Base-by-base conservation (phyloP, 2,113 vertebrate genomes). In the Atractosteus spatula region DNA sequence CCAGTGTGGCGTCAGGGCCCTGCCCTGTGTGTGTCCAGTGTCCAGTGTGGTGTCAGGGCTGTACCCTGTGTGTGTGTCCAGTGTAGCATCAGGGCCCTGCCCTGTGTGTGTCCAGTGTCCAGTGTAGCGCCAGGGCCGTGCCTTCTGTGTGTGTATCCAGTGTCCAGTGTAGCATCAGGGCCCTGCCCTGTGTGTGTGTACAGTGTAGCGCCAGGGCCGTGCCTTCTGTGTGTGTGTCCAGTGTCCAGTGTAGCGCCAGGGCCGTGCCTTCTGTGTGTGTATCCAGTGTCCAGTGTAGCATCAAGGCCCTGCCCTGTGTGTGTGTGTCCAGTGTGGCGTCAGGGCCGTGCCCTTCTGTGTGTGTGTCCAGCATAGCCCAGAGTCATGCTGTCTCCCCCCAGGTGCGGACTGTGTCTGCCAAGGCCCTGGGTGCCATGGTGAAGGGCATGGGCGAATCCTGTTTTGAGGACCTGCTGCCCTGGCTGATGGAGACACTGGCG, bases 341-440 rank as follows among this genome's bases (percentile, higher is more conserved):
- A 4, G n/a, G 6, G 17, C 45, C 6, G n/a, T 51, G 47, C 8
- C 47, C 3, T 42, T 8, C 29, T 44, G 11, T 42, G 47, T 41
- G 3, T 71, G 41, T 11, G 57, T 0, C 42, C 10, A 68, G 3
- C 62, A 4, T 41, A 7, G 17, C 45, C 6, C 10, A 3, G 13
- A 11, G 17, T 47, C 2, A 14, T 77, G 16, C 71, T 0, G 73
- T 1, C 16, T n/a, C 72, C 71, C 3, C 51, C 2, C 75, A 99
- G 97, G 97, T 99, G 1, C 96, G 97, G 4, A 99, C 97, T 0
- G 97, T 99, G 7, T 98, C 97, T 2, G 97, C 97, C 2, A 99
- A 99, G 86, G 97, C 97, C 0, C 88, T 99, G 74, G 97, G 97
- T 3, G 97, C 97, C 78, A 99, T 99, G 97, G 97, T 99, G 88